Conservation (phyloP, 2,888 invertebrate genomes). For the Ypsolopha scabrella region DNA sequence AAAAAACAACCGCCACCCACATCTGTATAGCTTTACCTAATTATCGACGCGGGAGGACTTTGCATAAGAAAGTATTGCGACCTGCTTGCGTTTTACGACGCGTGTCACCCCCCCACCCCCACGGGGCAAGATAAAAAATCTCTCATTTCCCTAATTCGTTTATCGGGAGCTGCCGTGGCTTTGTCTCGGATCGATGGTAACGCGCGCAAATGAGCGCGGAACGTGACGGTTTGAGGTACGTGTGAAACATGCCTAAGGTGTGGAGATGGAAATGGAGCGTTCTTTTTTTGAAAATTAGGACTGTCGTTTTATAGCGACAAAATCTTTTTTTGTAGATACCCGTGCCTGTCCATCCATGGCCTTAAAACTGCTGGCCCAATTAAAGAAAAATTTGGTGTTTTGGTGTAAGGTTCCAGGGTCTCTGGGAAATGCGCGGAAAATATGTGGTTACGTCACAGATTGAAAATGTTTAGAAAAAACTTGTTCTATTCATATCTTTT, state of each 20-base stretch:
- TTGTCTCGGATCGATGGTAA: constrained; percentile 67
- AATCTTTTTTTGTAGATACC: too few relatives aligned
- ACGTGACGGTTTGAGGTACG: constrained; percentile 42
- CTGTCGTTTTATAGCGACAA: too few relatives aligned
- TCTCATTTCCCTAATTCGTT: constrained; percentile 71
- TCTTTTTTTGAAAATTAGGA: too few relatives aligned
- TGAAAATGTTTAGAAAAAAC: too few relatives aligned
- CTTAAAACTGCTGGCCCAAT: too few relatives aligned
- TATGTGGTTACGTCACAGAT: too few relatives aligned
- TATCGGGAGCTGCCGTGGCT: constrained; percentile 65
- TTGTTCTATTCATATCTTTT: too few relatives aligned
- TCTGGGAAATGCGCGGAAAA: too few relatives aligned
- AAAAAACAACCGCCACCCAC: constrained; percentile 41
- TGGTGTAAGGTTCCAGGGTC: too few relatives aligned
- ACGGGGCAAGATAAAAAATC: constrained; percentile 67
- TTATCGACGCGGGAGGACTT: constrained; percentile 61
- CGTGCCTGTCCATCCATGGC: too few relatives aligned
- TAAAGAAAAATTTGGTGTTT: too few relatives aligned
- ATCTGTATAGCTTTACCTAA: constrained; percentile 52
- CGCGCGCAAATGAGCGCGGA: constrained; percentile 61
- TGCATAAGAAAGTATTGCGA: constrained; percentile 55
- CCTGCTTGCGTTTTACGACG: constrained; percentile 67
- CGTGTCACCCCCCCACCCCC: constrained; percentile 37
- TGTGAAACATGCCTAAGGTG: constrained; percentile 61
- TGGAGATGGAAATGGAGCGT: constrained; percentile 14